Base-by-base conservation (phyloP, 2,888 invertebrate species). In the Acrobasis consociella region DNA sequence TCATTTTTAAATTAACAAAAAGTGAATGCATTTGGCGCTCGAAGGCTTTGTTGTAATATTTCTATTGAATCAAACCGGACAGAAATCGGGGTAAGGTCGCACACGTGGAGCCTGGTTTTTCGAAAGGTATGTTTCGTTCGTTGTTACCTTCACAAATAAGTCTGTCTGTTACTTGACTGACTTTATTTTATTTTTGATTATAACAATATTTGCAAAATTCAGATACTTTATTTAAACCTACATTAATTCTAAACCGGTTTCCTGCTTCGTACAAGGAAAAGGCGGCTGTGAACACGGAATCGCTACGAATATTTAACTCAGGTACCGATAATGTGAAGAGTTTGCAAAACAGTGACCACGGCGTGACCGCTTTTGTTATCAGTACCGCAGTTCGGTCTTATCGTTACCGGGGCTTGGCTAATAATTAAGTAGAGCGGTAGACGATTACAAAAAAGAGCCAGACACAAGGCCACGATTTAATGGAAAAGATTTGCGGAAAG, bases 61-160 rank as follows among this genome's bases (percentile, higher is more conserved):
- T 73, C 68, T 74, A 78, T 77, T 77, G 77, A 82, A 82, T 79
- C 79, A 71, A 76, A 76, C 80, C 78, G 72, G 74, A 73, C 80
- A 76, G 76, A 77, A 82, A 82, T 73, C 77, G 71, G 83, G 76
- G 81, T 87, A 85, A 88, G 88, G 89, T 78, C 86, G 72, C 69
- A 74, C 77, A 80, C 77, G 77, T 81, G 78, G 74, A 68, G 71
- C 73, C 72, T 67, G 66, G 69, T 71, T 46, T 62, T 74, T 79
- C 69, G 74, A 77, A 78, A 76, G 75, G 73, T 73, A 74, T 67
- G 66, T 67, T 75, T 62, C 64, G 63, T 75, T 61, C 64, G 64
- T 53, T n/a, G 71, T 80, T 77, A 74, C 82, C 77, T 81, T 84
- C 78, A 74, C 72, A 66, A 67, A 70, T 71, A 42, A 74, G 71